Conservation (phyloP, 2,113 vertebrate species). For the Phrynosoma blainvillii region DNA sequence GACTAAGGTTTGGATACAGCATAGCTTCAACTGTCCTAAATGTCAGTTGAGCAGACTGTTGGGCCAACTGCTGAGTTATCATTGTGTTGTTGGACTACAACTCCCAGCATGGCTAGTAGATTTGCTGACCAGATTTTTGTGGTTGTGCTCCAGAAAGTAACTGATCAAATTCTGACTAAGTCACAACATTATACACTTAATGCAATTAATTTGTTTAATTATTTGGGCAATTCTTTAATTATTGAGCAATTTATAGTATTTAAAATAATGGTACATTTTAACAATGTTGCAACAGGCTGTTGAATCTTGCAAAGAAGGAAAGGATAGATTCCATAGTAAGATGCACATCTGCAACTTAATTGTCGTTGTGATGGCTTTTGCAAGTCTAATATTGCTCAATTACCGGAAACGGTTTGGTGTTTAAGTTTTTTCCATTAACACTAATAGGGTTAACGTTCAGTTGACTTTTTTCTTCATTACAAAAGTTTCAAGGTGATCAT, state of each 20-base stretch:
- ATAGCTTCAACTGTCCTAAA: too few species aligned
- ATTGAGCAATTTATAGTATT: not conserved
- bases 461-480: conserved; percentile 26
- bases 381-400: not conserved
- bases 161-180: too few species aligned
- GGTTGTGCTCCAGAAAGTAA: too few species aligned
- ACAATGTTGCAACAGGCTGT: not conserved
- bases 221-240: not conserved
- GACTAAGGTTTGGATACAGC: too few species aligned
- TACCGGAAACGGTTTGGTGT: conserved; percentile 22
- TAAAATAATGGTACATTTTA: not conserved
- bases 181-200: too few species aligned
- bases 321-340: not conserved
- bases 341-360: not conserved
- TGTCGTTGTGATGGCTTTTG: not conserved
- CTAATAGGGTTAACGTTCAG: conserved; percentile 14
- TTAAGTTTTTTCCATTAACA: conserved; percentile 24
- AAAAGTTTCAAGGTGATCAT: conserved; percentile 28
- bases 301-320: not conserved
- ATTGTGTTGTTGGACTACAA: too few species aligned
- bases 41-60: too few species aligned
- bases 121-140: too few species aligned
- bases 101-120: too few species aligned
- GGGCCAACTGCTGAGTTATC: too few species aligned
- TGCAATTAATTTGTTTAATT: too few species aligned